These are phyloP conservation scores for Cephonodes hylas DNA, from an alignment of 2,888 invertebrate species.

Conservation along the genomic window DNA sequence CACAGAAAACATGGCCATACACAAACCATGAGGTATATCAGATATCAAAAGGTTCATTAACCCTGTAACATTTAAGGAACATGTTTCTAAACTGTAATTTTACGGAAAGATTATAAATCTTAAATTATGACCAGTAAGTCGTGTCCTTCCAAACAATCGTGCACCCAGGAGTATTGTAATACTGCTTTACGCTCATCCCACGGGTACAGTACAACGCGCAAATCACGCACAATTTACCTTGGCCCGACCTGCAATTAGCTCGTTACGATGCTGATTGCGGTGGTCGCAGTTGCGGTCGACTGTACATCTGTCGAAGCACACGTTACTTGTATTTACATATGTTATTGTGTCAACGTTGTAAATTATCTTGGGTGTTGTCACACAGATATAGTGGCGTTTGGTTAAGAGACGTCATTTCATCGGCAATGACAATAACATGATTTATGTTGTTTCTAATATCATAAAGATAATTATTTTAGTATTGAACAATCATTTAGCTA, in stretches of 20 bases:
- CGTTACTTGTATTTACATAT: slow-evolving; percentile 1
- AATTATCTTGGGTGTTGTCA: not conserved
- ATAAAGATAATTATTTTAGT: too few relatives aligned
- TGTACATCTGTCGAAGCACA: not conserved
- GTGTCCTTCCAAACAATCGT: not conserved
- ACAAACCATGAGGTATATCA: too few relatives aligned
- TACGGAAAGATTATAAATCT: too few relatives aligned
- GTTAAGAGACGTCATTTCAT: not conserved
- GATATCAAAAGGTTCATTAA: too few relatives aligned
- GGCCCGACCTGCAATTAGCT: slow-evolving; percentile 15
- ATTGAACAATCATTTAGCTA: too few relatives aligned
- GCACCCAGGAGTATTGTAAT: not conserved
- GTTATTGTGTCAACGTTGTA: not conserved
- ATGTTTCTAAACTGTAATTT: too few relatives aligned
- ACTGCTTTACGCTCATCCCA: not conserved
- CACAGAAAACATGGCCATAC: too few relatives aligned
- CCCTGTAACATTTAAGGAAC: too few relatives aligned
- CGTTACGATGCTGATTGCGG: slow-evolving; percentile 13
- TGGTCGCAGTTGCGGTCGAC: slow-evolving; percentile 5
- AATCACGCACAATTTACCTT: slow-evolving; percentile 16
- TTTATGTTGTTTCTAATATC: too few relatives aligned
- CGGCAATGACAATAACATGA: not conserved
- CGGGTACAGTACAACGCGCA: slow-evolving; percentile 5
- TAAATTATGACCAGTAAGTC: too few relatives aligned
- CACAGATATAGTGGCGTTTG: not conserved